A percentile compares a stretch with the other conserved stretches of the same genome.
Conservation (phyloP, 2,888 invertebrate species). For the Exephanes ischioxanthus region DNA sequence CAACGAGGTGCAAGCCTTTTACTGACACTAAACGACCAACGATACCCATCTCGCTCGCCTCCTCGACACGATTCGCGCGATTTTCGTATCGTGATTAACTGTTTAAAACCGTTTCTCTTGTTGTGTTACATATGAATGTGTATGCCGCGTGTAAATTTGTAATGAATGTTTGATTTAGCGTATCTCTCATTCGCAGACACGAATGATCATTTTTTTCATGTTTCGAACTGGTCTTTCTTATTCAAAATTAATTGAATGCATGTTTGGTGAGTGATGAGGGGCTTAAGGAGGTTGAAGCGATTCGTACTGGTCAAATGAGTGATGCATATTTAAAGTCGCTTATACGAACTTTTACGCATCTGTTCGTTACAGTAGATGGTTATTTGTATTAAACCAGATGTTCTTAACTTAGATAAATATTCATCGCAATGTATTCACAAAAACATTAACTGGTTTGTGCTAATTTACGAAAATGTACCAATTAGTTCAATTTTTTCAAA, state of each 20-base stretch:
- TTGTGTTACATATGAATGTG: constrained; percentile 30
- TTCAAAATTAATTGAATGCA: neutral
- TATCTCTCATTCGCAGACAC: neutral
- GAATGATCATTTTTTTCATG: neutral
- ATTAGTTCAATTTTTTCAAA: too few species aligned
- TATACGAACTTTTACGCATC: too few species aligned
- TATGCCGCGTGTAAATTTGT: constrained; percentile 24
- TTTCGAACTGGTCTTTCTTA: neutral
- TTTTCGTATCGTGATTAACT: constrained; percentile 51
- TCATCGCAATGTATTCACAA: neutral
- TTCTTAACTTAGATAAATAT: too few species aligned
- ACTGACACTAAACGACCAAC: constrained; percentile 51
- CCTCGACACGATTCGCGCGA: constrained; percentile 48
- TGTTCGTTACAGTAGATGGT: too few species aligned
- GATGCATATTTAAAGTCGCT: too few species aligned
- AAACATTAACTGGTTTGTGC: constrained; percentile 9
- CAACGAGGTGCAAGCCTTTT: constrained; percentile 38
- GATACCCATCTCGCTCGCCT: constrained; percentile 58
- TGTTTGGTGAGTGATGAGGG: neutral
- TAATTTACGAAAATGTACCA: constrained; percentile 51
- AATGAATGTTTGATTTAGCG: constrained; percentile 25
- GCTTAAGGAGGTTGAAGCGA: too few species aligned
- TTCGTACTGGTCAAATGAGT: too few species aligned
- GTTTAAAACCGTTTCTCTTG: constrained; percentile 43
- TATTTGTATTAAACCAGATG: too few species aligned